Percentiles rank a stretch among this genome's conserved stretches.
phyloP scores from a whole-genome alignment of 2,113 vertebrate species.

The Kryptolebias marmoratus region DNA sequence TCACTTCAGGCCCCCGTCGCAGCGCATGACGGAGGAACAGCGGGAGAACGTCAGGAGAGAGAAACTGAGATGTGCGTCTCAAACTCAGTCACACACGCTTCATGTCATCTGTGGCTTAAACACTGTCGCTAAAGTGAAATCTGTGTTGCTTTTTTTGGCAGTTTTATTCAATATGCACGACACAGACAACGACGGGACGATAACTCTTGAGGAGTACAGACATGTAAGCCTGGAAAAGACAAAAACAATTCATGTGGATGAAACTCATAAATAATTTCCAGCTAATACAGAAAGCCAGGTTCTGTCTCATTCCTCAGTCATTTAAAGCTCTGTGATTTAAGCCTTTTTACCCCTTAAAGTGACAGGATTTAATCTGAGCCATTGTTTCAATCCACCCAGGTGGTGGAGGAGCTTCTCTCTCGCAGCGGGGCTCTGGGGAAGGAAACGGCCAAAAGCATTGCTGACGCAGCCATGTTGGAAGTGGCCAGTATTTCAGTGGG shows the following conservation, averaged over 20 bases:
- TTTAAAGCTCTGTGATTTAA: not conserved
- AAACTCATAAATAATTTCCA: too few relatives aligned
- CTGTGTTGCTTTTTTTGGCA: conserved; percentile 59
- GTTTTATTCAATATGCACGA: conserved; percentile 99
- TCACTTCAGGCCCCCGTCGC: conserved; percentile 88
- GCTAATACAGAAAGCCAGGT: too few relatives aligned
- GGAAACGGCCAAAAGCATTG: conserved; percentile 88
- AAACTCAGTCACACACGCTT: not conserved
- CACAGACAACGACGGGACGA: conserved; percentile 92
- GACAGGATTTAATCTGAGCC: not conserved
- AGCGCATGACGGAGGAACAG: conserved; percentile 85
- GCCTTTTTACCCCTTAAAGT: not conserved
- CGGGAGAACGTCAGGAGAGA: conserved; percentile 84
- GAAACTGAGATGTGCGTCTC: conserved; percentile 89
- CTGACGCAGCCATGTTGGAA: conserved; percentile 97
- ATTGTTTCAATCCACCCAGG: conserved; percentile 72
- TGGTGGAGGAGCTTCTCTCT: conserved; percentile 93
- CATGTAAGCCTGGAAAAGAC: conserved; percentile 81
- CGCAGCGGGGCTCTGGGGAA: conserved; percentile 88
- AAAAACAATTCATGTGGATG: too few relatives aligned
- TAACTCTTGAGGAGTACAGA: conserved; percentile 95
- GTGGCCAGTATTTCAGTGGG: conserved; percentile 92
- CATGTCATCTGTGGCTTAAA: not conserved
- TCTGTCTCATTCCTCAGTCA: not conserved
- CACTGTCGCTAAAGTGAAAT: not conserved